Evolutionary conservation across 1,140 invertebrate species (phyloP).

Genomic region (Drosophila mojavensis): DNA sequence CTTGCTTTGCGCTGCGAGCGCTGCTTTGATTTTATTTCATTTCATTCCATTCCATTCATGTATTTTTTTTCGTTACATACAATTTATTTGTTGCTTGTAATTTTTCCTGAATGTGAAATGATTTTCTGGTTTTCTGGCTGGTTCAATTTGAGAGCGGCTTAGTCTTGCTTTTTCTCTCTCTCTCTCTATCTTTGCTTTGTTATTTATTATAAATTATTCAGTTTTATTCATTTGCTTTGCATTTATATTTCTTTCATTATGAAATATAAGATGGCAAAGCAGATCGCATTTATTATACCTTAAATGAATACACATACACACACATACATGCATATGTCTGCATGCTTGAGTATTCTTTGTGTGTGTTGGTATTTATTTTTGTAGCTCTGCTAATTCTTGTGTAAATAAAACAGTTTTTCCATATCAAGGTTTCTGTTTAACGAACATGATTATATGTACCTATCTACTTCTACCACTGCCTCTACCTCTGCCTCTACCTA

Average conservation of each 20-base stretch:
- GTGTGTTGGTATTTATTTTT: constrained; percentile 20
- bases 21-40: constrained; percentile 31
- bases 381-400: constrained; percentile 40
- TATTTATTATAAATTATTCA: constrained; percentile 3
- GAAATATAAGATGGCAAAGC: constrained; percentile 38
- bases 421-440: constrained; percentile 36
- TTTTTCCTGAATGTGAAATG: constrained; percentile 59
- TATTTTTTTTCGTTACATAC: constrained; percentile 16
- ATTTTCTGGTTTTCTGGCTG: constrained; percentile 37
- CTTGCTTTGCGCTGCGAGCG: constrained; percentile 8
- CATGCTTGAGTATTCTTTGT: not conserved
- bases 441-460: constrained; percentile 9
- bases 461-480: not conserved
- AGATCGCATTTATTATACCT: constrained; percentile 29
- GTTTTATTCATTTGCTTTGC: constrained; percentile 48
- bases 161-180: constrained; percentile 34
- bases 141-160: constrained; percentile 35
- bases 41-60: constrained; percentile 52
- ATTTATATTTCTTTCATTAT: constrained; percentile 31
- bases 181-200: constrained; percentile 35
- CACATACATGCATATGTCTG: constrained; percentile 1
- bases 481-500: not conserved
- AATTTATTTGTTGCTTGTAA: constrained; percentile 51
- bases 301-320: constrained; percentile 11
- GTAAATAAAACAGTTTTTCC: constrained; percentile 36